These are phyloP conservation scores for Balaenoptera acutorostrata DNA, from an alignment of 2,113 vertebrate genomes.

Conservation along the genomic window DNA sequence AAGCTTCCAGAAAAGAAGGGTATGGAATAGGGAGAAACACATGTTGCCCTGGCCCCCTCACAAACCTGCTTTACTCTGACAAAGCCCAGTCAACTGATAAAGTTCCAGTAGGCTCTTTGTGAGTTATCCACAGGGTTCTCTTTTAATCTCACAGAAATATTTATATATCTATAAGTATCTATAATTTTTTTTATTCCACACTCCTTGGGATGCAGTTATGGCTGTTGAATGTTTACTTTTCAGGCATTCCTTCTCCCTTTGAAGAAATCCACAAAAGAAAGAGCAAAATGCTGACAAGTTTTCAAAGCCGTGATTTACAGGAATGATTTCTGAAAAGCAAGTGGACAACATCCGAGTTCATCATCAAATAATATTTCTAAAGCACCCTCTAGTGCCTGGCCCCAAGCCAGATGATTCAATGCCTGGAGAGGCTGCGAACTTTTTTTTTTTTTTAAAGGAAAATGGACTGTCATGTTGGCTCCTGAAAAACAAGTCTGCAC, in stretches of 20 bases:
- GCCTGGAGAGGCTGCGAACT: neutral
- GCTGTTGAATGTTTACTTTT: conserved; percentile 60
- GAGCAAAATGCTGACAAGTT: conserved; percentile 40
- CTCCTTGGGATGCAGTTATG: conserved; percentile 31
- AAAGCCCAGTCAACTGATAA: conserved; percentile 41
- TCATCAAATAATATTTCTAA: conserved; percentile 67
- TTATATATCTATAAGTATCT: conserved; percentile 60
- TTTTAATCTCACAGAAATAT: conserved; percentile 71
- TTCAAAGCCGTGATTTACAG: conserved; percentile 59
- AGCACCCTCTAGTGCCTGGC: conserved; percentile 57
- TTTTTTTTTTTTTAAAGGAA: neutral
- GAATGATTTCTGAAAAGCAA: conserved; percentile 56
- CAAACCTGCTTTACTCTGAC: conserved; percentile 13
- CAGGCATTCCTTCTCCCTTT: conserved; percentile 66
- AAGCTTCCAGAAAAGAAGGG: neutral
- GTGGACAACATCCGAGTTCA: conserved; percentile 58
- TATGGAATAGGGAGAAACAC: neutral
- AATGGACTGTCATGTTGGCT: neutral
- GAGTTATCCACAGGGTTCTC: conserved; percentile 55
- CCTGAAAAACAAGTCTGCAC: neutral
- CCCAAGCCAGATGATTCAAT: conserved; percentile 2
- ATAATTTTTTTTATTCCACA: conserved; percentile 49
- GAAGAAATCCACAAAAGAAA: conserved; percentile 68
- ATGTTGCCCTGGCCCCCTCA: neutral
- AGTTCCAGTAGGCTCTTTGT: conserved; percentile 43